A percentile compares a stretch with the other conserved stretches of the same genome.
phyloP scores from a whole-genome alignment of 1,140 invertebrate genomes.

The Drosophila ironensis region DNA sequence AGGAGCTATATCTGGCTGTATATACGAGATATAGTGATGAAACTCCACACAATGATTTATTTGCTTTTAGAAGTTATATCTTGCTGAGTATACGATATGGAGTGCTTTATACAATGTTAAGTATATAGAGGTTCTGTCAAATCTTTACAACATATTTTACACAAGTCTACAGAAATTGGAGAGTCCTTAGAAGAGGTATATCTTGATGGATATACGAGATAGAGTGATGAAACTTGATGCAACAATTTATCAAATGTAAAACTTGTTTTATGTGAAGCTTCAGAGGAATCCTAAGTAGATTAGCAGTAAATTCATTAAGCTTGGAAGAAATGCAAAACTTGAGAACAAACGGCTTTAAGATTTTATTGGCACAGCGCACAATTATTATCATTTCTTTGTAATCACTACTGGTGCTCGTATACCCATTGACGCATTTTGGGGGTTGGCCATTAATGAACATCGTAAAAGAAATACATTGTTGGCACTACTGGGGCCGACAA shows the following conservation, averaged over 20 bases:
- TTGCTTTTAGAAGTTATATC: neutral
- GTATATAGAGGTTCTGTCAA: too few species aligned
- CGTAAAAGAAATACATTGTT: neutral
- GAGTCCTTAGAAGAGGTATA: neutral
- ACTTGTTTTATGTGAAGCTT: neutral
- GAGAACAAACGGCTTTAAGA: too few species aligned
- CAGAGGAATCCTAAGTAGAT: neutral
- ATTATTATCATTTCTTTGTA: too few species aligned
- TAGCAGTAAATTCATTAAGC: too few species aligned
- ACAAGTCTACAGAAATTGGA: too few species aligned
- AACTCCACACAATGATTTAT: neutral
- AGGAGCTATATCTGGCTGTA: neutral
- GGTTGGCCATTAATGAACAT: conserved; percentile 6
- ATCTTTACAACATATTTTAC: too few species aligned
- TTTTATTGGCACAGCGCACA: too few species aligned
- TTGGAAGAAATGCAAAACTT: too few species aligned
- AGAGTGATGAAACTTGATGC: neutral
- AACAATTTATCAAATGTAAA: too few species aligned
- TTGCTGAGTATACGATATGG: too few species aligned
- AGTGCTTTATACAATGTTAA: too few species aligned
- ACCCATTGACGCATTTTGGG: neutral
- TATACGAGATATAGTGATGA: neutral
- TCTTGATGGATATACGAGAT: neutral
- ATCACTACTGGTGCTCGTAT: too few species aligned
- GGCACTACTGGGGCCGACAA: neutral